Evolutionary conservation across 2,888 invertebrate genomes (phyloP).

Genomic region (Hemithea aestivaria): DNA sequence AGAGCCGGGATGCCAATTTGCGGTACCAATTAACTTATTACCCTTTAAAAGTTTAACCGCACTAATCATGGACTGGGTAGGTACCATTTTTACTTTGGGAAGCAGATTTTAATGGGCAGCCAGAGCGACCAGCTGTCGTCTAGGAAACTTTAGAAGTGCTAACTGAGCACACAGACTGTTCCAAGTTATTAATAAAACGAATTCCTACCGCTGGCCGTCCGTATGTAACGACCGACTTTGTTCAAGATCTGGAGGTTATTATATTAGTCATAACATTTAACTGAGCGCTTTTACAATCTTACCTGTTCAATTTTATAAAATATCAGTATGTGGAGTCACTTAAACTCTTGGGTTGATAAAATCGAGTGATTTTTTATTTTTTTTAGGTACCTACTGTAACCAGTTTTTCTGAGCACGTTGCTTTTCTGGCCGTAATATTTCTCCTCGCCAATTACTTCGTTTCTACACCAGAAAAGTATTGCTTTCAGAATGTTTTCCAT

Average conservation of each 20-base stretch:
- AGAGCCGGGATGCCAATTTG: constrained; percentile 10
- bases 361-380: too few relatives aligned
- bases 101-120: constrained; percentile 46
- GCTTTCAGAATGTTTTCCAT: constrained; percentile 35
- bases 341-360: too few relatives aligned
- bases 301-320: neutral
- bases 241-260: constrained; percentile 13
- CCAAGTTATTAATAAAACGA: constrained; percentile 42
- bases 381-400: too few relatives aligned
- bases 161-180: constrained; percentile 35
- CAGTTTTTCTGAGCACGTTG: too few relatives aligned
- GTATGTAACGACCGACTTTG: constrained; percentile 31
- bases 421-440: constrained; percentile 48
- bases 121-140: constrained; percentile 43
- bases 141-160: constrained; percentile 37
- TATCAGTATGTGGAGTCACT: too few relatives aligned
- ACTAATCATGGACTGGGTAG: constrained; percentile 30
- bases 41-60: constrained; percentile 19
- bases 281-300: neutral
- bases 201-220: constrained; percentile 31
- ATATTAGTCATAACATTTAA: constrained; percentile 6
- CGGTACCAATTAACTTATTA: constrained; percentile 19
- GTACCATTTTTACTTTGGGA: constrained; percentile 35
- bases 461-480: constrained; percentile 48
- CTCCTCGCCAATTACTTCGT: constrained; percentile 62